Evolutionary conservation across 2,888 invertebrate genomes (phyloP), one percentile per base, ranked within the genome.

Genomic region (Ophonus ardosiacus): DNA sequence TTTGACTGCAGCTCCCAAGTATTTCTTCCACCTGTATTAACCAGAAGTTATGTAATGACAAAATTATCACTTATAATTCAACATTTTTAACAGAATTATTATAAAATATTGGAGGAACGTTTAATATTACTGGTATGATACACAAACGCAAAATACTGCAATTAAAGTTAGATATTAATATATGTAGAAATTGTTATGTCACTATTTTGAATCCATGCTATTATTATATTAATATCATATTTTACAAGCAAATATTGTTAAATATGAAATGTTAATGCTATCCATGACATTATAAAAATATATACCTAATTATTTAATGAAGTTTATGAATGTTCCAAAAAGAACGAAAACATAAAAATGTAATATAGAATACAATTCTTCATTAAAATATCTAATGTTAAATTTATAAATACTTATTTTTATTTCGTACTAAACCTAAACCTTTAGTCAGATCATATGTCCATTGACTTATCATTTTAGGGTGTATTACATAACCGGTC

Each of bases 201-300:
- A 83, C 78, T 79, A 63, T 63, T 63, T 63, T 13, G 21, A 24
- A 63, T 85, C 88, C 88, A 89, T 88, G 89, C 88, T 88, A 88
- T 81, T 86, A 86, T 71, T 87, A 84, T 88, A 87, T 86, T 1
- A 3, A 2, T 24, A 31, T 31, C 6, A 31, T 31, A 31, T 31
- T 31, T 31, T 31, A 5, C 0, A 4, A 31, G 5, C 6, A 5
- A 31, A 31, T 31, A 3, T n/a, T n/a, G n/a, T n/a, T n/a, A n/a
- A n/a, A n/a, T 31, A 31, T 31, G 31, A 31, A 31, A 31, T 31
- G 5, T 31, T 31, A 31, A 31, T 31, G 2, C 31, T 31, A 31
- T 31, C 31, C 31, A 4, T 0, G 31, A 31, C 5, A 31, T 31
- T 31, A 31, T 5, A 31, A 31, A 21, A 31, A 31, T 31, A 31